phyloP scores from a whole-genome alignment of 2,888 invertebrate genomes.

The Tenthredo scrophulariae region DNA sequence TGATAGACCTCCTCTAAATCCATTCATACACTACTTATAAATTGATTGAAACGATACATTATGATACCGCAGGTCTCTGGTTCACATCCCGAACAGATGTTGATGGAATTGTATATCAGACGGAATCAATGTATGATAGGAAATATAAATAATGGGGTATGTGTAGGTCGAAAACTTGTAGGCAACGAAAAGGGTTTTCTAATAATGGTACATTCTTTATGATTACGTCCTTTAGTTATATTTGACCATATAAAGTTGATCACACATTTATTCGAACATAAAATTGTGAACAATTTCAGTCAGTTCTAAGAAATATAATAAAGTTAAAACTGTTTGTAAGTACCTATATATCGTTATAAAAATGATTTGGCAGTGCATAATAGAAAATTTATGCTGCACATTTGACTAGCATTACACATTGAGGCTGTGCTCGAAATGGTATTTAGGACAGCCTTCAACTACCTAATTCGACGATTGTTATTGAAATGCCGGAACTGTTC shows the following conservation, averaged over 20 bases:
- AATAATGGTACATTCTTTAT: conserved; percentile 46
- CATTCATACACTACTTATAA: conserved; percentile 4
- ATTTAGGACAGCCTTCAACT: background rate
- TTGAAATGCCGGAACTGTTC: background rate
- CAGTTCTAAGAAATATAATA: conserved; percentile 35
- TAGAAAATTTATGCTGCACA: conserved; percentile 20
- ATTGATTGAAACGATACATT: background rate
- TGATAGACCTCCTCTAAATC: background rate
- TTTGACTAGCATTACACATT: conserved; percentile 17
- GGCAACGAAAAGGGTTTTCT: conserved; percentile 13
- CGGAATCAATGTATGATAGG: conserved; percentile 2
- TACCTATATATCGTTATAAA: conserved; percentile 14
- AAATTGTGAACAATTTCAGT: conserved; percentile 25
- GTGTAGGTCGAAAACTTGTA: background rate
- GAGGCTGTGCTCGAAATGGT: conserved; percentile 43
- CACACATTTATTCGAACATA: conserved; percentile 38
- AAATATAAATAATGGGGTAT: background rate
- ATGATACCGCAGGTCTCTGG: background rate
- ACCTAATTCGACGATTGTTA: background rate
- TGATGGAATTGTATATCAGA: conserved; percentile 11
- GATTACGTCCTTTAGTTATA: conserved; percentile 42
- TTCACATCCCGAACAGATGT: background rate
- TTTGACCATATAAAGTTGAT: conserved; percentile 41
- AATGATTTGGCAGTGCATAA: conserved; percentile 1
- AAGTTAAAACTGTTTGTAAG: conserved; percentile 24